phyloP scores from a whole-genome alignment of 2,888 invertebrate genomes.

The Noctua janthina region DNA sequence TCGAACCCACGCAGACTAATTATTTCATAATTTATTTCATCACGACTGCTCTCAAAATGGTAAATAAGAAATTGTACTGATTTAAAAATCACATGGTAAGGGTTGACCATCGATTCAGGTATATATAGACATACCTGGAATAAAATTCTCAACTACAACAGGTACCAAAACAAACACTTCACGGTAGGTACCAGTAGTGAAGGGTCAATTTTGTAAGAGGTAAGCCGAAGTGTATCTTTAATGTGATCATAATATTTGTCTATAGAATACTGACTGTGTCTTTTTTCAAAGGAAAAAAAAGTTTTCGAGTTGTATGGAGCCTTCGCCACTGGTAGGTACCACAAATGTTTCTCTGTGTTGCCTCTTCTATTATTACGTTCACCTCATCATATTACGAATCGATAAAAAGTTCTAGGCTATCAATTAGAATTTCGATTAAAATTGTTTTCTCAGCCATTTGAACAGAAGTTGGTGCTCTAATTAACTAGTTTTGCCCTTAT shows the following conservation, averaged over 20 bases:
- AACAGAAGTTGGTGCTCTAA: slow-evolving; percentile 9
- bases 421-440: slow-evolving; percentile 25
- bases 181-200: no score
- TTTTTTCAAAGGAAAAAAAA: no score
- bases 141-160: not conserved
- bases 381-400: slow-evolving; percentile 8
- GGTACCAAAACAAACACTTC: not conserved
- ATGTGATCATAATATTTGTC: no score
- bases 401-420: not conserved
- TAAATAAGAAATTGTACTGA: not conserved
- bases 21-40: not conserved
- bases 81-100: not conserved
- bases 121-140: no score
- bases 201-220: no score
- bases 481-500: slow-evolving; percentile 17
- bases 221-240: no score
- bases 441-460: slow-evolving; percentile 2
- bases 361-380: not conserved
- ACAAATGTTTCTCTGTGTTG: not conserved
- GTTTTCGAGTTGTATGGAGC: no score
- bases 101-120: not conserved
- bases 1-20: not conserved
- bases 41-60: not conserved
- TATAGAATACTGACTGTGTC: no score
- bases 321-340: not conserved